Evolutionary conservation across 2,888 invertebrate species (phyloP).

Genomic region (Autographa gamma): DNA sequence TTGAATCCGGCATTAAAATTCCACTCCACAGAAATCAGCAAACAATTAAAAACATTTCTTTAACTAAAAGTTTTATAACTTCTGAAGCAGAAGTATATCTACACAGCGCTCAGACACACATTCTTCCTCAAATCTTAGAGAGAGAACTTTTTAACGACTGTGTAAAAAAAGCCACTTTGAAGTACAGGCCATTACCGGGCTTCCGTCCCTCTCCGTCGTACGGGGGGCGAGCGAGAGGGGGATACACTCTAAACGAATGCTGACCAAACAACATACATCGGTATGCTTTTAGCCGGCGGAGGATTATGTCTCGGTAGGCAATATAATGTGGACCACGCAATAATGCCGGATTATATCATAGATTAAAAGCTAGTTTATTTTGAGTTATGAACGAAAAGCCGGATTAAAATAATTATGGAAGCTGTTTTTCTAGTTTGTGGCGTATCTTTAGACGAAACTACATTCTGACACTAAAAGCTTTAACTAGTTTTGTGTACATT

Average conservation of each 20-base stretch:
- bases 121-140: conserved; percentile 55
- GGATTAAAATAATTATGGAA: conserved; percentile 19
- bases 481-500: neutral
- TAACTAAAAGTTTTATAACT: conserved; percentile 6
- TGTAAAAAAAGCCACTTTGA: conserved; percentile 54
- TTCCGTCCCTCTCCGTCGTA: conserved; percentile 18
- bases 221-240: conserved; percentile 19
- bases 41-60: neutral
- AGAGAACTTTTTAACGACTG: conserved; percentile 67
- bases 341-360: conserved; percentile 47
- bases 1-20: neutral
- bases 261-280: conserved; percentile 72
- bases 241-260: conserved; percentile 57
- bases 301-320: conserved; percentile 60
- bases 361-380: conserved; percentile 44
- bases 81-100: neutral
- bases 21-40: neutral
- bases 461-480: neutral
- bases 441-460: neutral
- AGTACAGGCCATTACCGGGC: conserved; percentile 43
- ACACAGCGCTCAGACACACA: conserved; percentile 14
- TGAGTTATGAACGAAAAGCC: conserved; percentile 26
- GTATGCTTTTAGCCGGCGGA: conserved; percentile 72
- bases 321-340: conserved; percentile 33
- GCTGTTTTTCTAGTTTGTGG: neutral